These are phyloP conservation scores for Drosophila equinoxialis DNA, from an alignment of 1,140 invertebrate genomes.

Conservation along the genomic window DNA sequence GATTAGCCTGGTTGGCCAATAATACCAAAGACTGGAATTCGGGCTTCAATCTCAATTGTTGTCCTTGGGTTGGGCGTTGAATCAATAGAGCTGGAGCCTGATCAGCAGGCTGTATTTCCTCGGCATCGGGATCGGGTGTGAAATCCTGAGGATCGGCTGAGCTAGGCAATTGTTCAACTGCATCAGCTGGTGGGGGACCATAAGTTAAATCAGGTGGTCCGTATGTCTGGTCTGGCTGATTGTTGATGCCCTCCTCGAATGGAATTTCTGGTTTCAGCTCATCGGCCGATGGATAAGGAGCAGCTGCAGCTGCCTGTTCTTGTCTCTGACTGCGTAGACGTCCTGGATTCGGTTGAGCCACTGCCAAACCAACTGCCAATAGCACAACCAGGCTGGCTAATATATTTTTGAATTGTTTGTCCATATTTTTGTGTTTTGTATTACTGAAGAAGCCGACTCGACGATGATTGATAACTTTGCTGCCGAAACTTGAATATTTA, in stretches of 20 bases:
- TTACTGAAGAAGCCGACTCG: slow-evolving; percentile 8
- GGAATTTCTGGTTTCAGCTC: slow-evolving; percentile 48
- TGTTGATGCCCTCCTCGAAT: slow-evolving; percentile 43
- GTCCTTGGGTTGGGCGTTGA: slow-evolving; percentile 1
- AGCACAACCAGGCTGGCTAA: slow-evolving; percentile 19
- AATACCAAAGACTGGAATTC: slow-evolving; percentile 17
- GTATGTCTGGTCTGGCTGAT: slow-evolving; percentile 49
- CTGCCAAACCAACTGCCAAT: slow-evolving; percentile 18
- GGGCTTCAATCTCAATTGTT: slow-evolving; percentile 8
- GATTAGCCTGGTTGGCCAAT: background rate
- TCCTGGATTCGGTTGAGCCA: slow-evolving; percentile 16
- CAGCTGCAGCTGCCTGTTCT: slow-evolving; percentile 23
- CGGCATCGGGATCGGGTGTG: slow-evolving; percentile 46
- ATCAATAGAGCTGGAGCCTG: slow-evolving; percentile 22
- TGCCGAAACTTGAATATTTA: slow-evolving; percentile 33
- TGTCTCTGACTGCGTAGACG: slow-evolving; percentile 14
- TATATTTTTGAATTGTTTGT: slow-evolving; percentile 12
- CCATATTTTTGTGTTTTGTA: slow-evolving; percentile 19
- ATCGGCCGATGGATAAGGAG: slow-evolving; percentile 50
- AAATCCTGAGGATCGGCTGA: slow-evolving; percentile 45
- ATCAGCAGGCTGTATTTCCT: slow-evolving; percentile 41
- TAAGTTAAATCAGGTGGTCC: slow-evolving; percentile 53
- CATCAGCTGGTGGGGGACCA: slow-evolving; percentile 55
- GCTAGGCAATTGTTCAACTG: slow-evolving; percentile 47
- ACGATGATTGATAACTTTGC: slow-evolving; percentile 33